Evolutionary conservation across 2,113 vertebrate genomes (phyloP).

Genomic region (Morone saxatilis): DNA sequence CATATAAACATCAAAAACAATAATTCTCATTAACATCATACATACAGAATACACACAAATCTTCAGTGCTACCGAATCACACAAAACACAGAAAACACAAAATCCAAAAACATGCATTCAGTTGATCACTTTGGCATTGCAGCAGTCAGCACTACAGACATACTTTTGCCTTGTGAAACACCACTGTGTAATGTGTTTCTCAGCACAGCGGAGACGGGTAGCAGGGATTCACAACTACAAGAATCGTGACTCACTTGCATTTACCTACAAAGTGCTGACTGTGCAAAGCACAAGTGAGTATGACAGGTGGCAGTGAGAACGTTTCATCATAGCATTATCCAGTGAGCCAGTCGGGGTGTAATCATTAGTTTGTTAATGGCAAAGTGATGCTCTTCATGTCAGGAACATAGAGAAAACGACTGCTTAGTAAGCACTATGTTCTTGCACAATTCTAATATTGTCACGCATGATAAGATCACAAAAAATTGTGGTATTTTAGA

Average conservation of each 20-base stretch:
- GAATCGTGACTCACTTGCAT: slow-evolving; percentile 62
- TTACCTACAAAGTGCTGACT: slow-evolving; percentile 82
- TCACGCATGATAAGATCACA: slow-evolving; percentile 85
- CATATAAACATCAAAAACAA: slow-evolving; percentile 27
- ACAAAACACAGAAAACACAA: slow-evolving; percentile 39
- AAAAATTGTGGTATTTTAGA: slow-evolving; percentile 59
- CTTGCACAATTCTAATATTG: slow-evolving; percentile 71
- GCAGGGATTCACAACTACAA: slow-evolving; percentile 40
- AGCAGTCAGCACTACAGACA: slow-evolving; percentile 79
- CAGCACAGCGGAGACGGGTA: slow-evolving; percentile 20
- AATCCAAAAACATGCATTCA: slow-evolving; percentile 75
- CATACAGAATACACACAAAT: slow-evolving; percentile 43
- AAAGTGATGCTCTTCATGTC: slow-evolving; percentile 76
- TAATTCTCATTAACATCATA: slow-evolving; percentile 29
- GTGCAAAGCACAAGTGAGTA: slow-evolving; percentile 79
- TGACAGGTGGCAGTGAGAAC: slow-evolving; percentile 77
- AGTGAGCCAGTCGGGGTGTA: slow-evolving; percentile 78
- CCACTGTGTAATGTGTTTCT: slow-evolving; percentile 28
- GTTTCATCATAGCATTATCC: slow-evolving; percentile 80
- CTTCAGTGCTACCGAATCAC: slow-evolving; percentile 42
- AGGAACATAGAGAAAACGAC: slow-evolving; percentile 67
- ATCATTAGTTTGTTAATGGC: slow-evolving; percentile 85
- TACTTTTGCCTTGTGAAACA: slow-evolving; percentile 31
- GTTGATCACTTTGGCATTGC: slow-evolving; percentile 76
- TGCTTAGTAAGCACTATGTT: slow-evolving; percentile 63